Evolutionary conservation across 2,888 invertebrate genomes (phyloP), one percentile per base, ranked within the genome.

Genomic region (Hydrotaea diabolus): DNA sequence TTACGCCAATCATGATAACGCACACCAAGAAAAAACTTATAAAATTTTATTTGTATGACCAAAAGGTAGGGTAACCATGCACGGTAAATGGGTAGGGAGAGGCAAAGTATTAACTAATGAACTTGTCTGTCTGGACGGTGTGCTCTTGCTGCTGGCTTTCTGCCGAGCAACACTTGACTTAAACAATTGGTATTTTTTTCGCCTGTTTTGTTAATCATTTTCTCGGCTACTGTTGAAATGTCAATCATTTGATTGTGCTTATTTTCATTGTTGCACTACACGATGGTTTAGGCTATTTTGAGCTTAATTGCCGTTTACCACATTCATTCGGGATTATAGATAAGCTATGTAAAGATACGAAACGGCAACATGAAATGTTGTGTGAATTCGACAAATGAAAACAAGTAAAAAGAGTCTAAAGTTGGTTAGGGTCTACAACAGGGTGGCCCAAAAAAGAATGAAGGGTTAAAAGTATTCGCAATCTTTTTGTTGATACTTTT

Each of bases 221-320:
- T 15, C 15, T 46, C 23, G 46, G 21, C 69, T 69, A 43, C 43
- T 46, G 69, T 69, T 43, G 69, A 46, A 21, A 23, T 46, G 69
- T 23, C 23, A 59, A 59, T 46, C 69, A 69, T 46, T 69, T 21
- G 46, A 46, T 23, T 23, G 21, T n/a, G n/a, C 21, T 69, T 69
- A 69, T 69, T 62, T 69, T 43, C 69, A 69, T 69, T 69, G 69
- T 69, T 69, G 43, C 69, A 43, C 46, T 23, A 69, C 31, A 69
- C 0, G 31, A 13, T 19, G 69, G 46, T 2, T 69, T 69, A 69
- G 15, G 69, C 21, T 17, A 55, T 55, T 55, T 8, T 55, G 11
- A 1, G 66, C 46, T 69, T 66, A 69, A 69, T 69, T 69, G 69
- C 0, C 21, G 23, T 69, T 69, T 69, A 69, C 43, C 57, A n/a